Evolutionary conservation across 1,140 invertebrate genomes (phyloP).

Genomic region (Thaumatotibia leucotreta): DNA sequence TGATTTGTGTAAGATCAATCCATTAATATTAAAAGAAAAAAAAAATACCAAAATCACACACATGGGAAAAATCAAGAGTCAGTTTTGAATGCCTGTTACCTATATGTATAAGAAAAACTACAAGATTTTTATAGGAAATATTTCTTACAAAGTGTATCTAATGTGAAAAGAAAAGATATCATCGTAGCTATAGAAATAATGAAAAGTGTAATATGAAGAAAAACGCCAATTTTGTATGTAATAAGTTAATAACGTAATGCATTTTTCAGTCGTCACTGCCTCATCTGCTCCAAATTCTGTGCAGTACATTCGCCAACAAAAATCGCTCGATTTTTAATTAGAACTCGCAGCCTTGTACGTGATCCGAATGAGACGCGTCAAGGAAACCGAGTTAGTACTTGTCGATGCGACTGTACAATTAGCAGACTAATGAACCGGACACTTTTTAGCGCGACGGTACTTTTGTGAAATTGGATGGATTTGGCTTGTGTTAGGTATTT

Average conservation of each 20-base stretch:
- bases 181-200: too few species aligned
- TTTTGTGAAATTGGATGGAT: not conserved
- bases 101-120: too few species aligned
- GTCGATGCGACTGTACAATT: constrained; percentile 55
- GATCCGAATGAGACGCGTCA: constrained; percentile 49
- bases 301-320: constrained; percentile 59
- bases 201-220: too few species aligned
- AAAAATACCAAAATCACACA: too few species aligned
- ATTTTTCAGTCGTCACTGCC: not conserved
- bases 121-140: too few species aligned
- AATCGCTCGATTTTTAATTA: constrained; percentile 72
- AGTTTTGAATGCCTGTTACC: too few species aligned
- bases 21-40: too few species aligned
- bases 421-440: constrained; percentile 44
- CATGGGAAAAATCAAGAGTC: too few species aligned
- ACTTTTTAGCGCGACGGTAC: constrained; percentile 26
- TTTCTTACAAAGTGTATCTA: too few species aligned
- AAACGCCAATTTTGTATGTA: too few species aligned
- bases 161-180: too few species aligned
- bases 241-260: not conserved
- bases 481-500: not conserved
- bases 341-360: constrained; percentile 45
- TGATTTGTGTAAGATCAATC: too few species aligned
- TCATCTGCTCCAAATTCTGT: not conserved
- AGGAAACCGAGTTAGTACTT: constrained; percentile 51